A percentile compares a stretch with the other conserved stretches of the same genome.
Conservation (phyloP, 2,113 vertebrate genomes). For the Bolborhynchus lineola region DNA sequence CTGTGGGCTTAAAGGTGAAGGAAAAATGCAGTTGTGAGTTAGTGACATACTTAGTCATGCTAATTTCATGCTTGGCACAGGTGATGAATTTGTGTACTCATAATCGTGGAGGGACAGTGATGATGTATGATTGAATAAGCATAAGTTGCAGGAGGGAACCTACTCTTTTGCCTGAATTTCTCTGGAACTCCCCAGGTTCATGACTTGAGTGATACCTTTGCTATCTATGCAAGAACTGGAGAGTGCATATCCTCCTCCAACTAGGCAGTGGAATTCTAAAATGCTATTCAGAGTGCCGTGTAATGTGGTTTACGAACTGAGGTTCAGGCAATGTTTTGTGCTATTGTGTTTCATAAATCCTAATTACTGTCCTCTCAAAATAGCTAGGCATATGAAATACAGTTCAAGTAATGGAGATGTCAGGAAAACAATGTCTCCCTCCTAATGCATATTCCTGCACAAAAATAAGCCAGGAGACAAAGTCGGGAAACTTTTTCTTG, state of each 20-base stretch:
- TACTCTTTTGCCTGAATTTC: background rate
- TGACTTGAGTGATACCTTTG: background rate
- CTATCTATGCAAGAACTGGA: background rate
- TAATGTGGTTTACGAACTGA: background rate
- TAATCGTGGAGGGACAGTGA: background rate
- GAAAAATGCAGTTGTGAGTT: background rate
- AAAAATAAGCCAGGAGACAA: background rate
- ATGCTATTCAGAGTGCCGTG: background rate
- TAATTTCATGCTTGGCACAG: constrained; percentile 12
- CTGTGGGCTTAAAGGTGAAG: background rate
- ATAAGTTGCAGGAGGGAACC: background rate
- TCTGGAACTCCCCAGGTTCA: background rate
- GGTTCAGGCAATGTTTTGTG: background rate
- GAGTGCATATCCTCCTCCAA: background rate
- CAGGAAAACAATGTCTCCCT: background rate
- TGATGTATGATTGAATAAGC: background rate
- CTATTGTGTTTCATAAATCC: background rate
- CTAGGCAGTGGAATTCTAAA: background rate
- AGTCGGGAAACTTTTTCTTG: background rate
- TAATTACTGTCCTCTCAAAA: background rate
- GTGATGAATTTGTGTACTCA: background rate
- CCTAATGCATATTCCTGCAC: background rate
- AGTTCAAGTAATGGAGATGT: background rate
- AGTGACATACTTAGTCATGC: background rate
- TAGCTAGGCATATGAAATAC: background rate